These are phyloP conservation scores for Pangasius larnaudii DNA, from an alignment of 2,797 vertebrate genomes.

Conservation along the genomic window DNA sequence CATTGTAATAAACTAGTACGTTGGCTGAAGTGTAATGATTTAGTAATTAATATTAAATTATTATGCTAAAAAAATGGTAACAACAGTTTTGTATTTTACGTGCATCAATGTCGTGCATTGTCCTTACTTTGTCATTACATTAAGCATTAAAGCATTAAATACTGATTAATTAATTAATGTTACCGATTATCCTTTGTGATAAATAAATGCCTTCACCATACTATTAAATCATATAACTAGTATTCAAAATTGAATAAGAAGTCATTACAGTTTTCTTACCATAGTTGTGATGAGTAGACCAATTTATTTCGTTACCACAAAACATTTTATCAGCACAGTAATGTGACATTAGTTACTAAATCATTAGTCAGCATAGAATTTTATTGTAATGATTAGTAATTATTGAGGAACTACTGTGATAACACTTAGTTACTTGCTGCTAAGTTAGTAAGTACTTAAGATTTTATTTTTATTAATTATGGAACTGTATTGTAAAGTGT, in stretches of 20 bases:
- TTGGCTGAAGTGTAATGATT: not conserved
- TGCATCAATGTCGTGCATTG: not conserved
- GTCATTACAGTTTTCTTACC: too few relatives aligned
- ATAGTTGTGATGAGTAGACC: not conserved
- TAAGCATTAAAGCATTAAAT: not conserved
- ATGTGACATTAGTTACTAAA: not conserved
- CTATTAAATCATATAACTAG: not conserved
- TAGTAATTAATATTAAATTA: not conserved
- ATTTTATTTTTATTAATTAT: not conserved
- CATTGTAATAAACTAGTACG: not conserved
- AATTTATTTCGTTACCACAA: not conserved
- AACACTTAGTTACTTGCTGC: not conserved
- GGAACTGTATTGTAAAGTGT: not conserved
- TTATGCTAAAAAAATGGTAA: not conserved
- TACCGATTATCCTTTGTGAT: not conserved
- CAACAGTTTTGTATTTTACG: not conserved
- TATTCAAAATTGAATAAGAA: not conserved
- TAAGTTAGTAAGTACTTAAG: not conserved
- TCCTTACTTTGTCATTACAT: not conserved
- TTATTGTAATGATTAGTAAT: not conserved
- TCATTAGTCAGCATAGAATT: not conserved
- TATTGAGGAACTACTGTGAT: not conserved
- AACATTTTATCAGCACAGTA: not conserved
- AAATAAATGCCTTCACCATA: not conserved
- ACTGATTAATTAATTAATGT: not conserved